A percentile compares a stretch with the other conserved stretches of the same genome.
phyloP scores from a whole-genome alignment of 2,797 vertebrate species.

The Threskiornis aethiopicus region DNA sequence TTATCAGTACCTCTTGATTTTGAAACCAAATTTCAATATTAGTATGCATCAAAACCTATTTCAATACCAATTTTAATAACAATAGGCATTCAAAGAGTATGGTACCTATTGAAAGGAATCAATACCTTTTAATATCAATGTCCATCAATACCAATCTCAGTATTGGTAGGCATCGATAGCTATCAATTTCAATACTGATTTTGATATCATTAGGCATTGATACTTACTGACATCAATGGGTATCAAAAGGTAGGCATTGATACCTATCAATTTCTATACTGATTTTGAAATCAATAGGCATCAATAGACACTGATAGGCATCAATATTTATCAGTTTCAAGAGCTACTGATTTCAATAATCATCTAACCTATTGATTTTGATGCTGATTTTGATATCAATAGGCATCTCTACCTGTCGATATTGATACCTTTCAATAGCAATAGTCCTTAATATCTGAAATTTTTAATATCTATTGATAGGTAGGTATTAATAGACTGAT shows the following conservation, averaged over 20 bases:
- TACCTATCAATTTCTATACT: background rate
- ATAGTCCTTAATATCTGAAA: background rate
- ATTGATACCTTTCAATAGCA: background rate
- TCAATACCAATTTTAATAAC: background rate
- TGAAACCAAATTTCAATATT: background rate
- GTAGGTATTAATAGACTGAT: background rate
- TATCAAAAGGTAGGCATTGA: background rate
- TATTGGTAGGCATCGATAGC: background rate
- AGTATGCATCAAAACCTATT: background rate
- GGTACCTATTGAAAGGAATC: background rate
- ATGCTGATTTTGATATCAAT: background rate
- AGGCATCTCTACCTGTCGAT: background rate
- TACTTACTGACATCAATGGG: background rate
- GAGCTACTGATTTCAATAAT: background rate
- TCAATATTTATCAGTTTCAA: background rate
- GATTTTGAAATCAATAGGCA: background rate
- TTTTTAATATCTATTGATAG: background rate
- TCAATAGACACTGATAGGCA: background rate
- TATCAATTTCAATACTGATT: background rate
- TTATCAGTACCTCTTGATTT: background rate
- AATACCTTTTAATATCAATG: background rate
- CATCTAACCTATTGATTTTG: background rate
- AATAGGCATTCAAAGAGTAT: background rate
- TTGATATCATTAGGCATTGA: background rate
- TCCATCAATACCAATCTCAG: background rate